Conservation (phyloP, 2,113 vertebrate genomes). For the Psephotus haematonotus region DNA sequence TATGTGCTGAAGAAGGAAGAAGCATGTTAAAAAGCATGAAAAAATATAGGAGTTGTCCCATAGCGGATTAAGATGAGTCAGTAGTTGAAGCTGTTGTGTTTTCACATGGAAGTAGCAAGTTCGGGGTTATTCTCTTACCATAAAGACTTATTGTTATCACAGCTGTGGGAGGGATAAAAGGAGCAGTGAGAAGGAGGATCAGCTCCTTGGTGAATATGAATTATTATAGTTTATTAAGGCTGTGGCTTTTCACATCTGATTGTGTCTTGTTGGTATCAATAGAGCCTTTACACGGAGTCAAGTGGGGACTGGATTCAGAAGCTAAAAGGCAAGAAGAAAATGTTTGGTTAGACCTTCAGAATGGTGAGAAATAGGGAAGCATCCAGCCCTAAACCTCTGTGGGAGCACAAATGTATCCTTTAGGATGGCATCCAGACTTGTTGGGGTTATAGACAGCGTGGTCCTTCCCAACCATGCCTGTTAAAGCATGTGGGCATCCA, state of each 20-base stretch:
- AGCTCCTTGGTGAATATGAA: background rate
- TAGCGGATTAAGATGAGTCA: background rate
- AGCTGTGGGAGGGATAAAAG: background rate
- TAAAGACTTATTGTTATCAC: background rate
- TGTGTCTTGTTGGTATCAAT: background rate
- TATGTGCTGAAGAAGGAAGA: background rate
- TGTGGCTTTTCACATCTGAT: background rate
- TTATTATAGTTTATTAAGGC: background rate
- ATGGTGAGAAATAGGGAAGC: background rate
- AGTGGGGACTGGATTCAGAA: background rate
- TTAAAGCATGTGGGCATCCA: background rate
- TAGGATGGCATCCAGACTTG: background rate
- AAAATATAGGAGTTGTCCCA: background rate
- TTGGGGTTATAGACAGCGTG: fast-evolving
- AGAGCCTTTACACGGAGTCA: background rate
- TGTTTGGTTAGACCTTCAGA: background rate
- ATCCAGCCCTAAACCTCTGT: background rate
- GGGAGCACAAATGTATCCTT: background rate
- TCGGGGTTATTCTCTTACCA: background rate
- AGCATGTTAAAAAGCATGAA: background rate
- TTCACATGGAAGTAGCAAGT: background rate
- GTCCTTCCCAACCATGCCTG: background rate
- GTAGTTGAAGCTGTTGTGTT: background rate
- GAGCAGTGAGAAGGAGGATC: background rate
- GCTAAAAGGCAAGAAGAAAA: background rate